Conservation (phyloP, 2,888 invertebrate genomes). For the Stenichneumon culpator region DNA sequence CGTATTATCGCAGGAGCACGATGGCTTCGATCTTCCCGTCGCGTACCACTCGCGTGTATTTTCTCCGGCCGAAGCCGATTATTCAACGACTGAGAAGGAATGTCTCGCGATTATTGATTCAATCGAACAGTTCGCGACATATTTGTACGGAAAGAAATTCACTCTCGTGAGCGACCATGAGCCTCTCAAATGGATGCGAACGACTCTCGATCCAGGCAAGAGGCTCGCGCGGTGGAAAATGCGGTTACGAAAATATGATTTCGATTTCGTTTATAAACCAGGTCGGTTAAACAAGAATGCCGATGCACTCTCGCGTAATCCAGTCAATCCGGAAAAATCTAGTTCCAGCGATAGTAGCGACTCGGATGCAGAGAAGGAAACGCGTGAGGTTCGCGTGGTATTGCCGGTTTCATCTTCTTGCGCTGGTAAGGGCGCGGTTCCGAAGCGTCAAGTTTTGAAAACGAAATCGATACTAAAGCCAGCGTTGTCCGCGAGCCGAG, state of each 20-base stretch:
- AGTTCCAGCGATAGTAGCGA: no score
- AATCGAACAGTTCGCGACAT: conserved; percentile 51
- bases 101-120: conserved; percentile 3
- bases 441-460: no score
- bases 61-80: conserved; percentile 37
- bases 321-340: not conserved
- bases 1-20: not conserved
- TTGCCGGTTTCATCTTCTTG: no score
- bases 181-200: conserved; percentile 55
- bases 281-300: no score
- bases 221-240: no score
- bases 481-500: no score
- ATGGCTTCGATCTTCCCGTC: conserved; percentile 2
- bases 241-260: no score
- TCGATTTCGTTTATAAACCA: no score
- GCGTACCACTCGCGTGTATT: not conserved
- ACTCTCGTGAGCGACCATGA: conserved; percentile 58
- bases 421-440: no score
- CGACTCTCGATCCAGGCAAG: not conserved
- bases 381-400: not conserved
- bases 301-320: no score
- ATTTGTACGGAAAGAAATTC: conserved; percentile 57
- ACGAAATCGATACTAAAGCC: no score
- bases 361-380: no score
- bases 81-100: not conserved